Conservation (phyloP, 2,113 vertebrate genomes). For the Forbesichthys agassizii region DNA sequence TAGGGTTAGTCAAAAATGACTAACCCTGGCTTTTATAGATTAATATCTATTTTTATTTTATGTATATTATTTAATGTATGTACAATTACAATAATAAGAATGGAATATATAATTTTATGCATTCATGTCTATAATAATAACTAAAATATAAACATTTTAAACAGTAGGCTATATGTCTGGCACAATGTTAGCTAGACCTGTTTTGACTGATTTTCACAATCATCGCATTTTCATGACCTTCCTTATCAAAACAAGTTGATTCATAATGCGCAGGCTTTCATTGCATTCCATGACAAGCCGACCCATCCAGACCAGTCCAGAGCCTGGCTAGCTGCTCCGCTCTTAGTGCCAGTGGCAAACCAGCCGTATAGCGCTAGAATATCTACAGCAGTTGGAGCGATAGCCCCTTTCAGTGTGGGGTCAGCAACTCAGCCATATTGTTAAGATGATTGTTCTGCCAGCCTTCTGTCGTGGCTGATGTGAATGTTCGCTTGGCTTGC, state of each 20-base stretch:
- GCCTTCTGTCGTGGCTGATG: slow-evolving; percentile 78
- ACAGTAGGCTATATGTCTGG: too few species aligned
- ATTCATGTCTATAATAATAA: background rate
- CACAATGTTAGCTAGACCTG: too few species aligned
- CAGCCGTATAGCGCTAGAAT: slow-evolving; percentile 50
- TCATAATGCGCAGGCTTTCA: slow-evolving; percentile 22
- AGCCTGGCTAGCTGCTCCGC: slow-evolving; percentile 56
- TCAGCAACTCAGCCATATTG: slow-evolving; percentile 77
- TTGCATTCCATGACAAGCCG: slow-evolving; percentile 64
- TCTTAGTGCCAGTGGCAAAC: slow-evolving; percentile 71
- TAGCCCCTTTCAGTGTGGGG: slow-evolving; percentile 70
- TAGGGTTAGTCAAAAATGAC: too few species aligned
- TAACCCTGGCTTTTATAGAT: too few species aligned
- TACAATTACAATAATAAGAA: too few species aligned
- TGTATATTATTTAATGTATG: too few species aligned
- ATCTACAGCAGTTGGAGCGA: slow-evolving; percentile 65
- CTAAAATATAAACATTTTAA: background rate
- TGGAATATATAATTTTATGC: background rate
- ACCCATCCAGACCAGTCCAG: slow-evolving; percentile 44
- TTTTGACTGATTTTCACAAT: slow-evolving; percentile 2
- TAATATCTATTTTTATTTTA: too few species aligned
- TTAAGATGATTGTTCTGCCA: slow-evolving; percentile 80
- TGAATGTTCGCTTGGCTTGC: slow-evolving; percentile 71
- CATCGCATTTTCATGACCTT: slow-evolving; percentile 15
- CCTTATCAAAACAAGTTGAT: slow-evolving; percentile 6